Evolutionary conservation across 2,888 invertebrate genomes (phyloP), one percentile per base, ranked within the genome.

Genomic region (Schrankia costaestrigalis): DNA sequence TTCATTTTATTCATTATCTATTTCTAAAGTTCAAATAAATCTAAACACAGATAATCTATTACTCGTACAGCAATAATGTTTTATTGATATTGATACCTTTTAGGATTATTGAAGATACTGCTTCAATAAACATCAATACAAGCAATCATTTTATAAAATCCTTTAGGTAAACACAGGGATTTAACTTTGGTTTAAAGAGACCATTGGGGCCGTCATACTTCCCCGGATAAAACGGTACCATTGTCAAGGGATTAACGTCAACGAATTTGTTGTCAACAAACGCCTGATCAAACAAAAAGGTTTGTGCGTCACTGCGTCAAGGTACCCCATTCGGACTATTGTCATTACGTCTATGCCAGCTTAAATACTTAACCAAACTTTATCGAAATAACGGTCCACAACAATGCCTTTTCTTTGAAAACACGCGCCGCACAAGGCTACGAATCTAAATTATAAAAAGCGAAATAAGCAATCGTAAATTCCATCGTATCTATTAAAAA

Each of bases 211-310:
- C 46, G 68, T 71, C 70, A 71, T 72, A 63, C 56, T 51, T 56
- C 66, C 59, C 63, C 51, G 69, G 70, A 80, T 82, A 73, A 79
- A 83, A 76, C 73, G 65, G 66, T 67, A 55, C 79, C 67, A 86
- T 87, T 87, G 84, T 87, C 73, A 75, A 57, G 67, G 84, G 86
- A 87, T 87, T 86, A 86, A 70, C 78, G 86, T 86, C 86, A 82
- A 82, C 81, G 77, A 81, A 85, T 77, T 82, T 78, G 79, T 83
- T 81, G 83, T 81, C 82, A 81, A 82, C 84, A 80, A 78, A 83
- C 78, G 84, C 80, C 77, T 79, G 84, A 81, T 81, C 82, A 86
- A 84, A 86, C 79, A 86, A 79, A 81, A 81, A 79, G 79, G 78
- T 74, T 77, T 73, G 68, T 68, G 62, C 71, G 69, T 71, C 70